Conservation (phyloP, 2,113 vertebrate genomes). For the Xyliphius kryptos region DNA sequence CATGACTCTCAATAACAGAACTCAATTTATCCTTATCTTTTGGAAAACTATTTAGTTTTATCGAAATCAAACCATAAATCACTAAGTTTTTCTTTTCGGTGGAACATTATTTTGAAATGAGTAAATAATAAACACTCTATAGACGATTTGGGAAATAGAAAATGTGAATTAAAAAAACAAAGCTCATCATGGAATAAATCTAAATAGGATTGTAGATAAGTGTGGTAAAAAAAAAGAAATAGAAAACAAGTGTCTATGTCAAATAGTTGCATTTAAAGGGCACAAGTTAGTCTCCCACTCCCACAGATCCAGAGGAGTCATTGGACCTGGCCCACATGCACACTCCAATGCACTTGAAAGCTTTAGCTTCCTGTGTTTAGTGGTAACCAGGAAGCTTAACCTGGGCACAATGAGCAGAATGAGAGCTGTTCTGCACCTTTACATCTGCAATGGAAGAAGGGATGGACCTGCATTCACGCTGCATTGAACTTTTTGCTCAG, state of each 20-base stretch:
- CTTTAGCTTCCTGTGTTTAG: slow-evolving; percentile 50
- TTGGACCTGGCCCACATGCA: slow-evolving; percentile 51
- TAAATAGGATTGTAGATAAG: too few species aligned
- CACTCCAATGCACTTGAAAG: slow-evolving; percentile 65
- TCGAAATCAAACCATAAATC: too few species aligned
- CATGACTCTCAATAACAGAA: too few species aligned
- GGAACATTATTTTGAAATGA: too few species aligned
- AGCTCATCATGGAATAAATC: too few species aligned
- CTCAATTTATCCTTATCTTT: too few species aligned
- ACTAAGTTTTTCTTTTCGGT: too few species aligned
- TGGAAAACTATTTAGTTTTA: too few species aligned
- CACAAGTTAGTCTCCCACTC: background rate
- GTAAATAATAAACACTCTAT: too few species aligned
- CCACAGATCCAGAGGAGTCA: slow-evolving; percentile 44
- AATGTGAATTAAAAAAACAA: too few species aligned
- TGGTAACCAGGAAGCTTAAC: slow-evolving; percentile 42
- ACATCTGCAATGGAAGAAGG: slow-evolving; percentile 54
- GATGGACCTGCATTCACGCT: slow-evolving; percentile 54
- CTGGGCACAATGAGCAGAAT: slow-evolving; percentile 54
- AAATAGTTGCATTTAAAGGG: slow-evolving; percentile 11
- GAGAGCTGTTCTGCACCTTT: slow-evolving; percentile 52
- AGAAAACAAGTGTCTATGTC: too few species aligned
- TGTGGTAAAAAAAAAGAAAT: slow-evolving; percentile 8
- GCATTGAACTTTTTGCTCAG: slow-evolving; percentile 55
- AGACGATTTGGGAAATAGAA: too few species aligned